Evolutionary conservation across 2,888 invertebrate genomes (phyloP), one percentile per base, ranked within the genome.

Genomic region (Drosophila trichaetosa): DNA sequence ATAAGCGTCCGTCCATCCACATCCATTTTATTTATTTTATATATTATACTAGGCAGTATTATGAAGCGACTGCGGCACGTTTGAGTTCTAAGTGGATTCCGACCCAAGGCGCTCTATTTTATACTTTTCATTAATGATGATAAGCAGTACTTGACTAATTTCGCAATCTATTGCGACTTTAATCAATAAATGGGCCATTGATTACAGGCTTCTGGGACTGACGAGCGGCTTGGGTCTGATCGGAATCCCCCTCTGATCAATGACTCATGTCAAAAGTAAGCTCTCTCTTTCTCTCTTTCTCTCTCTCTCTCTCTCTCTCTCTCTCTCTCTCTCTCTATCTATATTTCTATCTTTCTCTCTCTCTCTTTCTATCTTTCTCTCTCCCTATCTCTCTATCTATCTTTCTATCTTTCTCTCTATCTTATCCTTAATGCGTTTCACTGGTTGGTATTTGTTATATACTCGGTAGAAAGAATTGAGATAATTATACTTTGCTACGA

Each of bases 191-290:
- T 21, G 21, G 40, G 3, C 21, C 18, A 33, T 27, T 49, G 62
- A 71, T 70, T 58, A 36, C n/a, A 21, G 48, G 29, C 33, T 10
- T 13, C 29, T 13, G 34, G 5, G 46, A 33, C 36, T 68, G 69
- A 68, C 33, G 5, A 10, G n/a, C 18, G 8, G 10, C 24, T 18
- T 5, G 38, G 7, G 27, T n/a, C 31, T 13, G 13, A n/a, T 5
- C 10, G 31, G 13, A 31, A 10, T 31, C 52, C 7, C 2, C 6
- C 8, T 24, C 16, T 36, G 31, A 16, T 29, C 5, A 18, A 18
- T 54, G 56, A 34, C 34, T 21, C 21, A 52, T 21, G 6, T n/a
- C 24, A 2, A n/a, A 24, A 27, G 24, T 2, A 10, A 11, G 52
- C 5, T 16, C 16, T 24, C 16, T 31, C 0, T n/a, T 0, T 13